phyloP scores from a whole-genome alignment of 1,140 invertebrate genomes.

The Pissodes strobi region DNA sequence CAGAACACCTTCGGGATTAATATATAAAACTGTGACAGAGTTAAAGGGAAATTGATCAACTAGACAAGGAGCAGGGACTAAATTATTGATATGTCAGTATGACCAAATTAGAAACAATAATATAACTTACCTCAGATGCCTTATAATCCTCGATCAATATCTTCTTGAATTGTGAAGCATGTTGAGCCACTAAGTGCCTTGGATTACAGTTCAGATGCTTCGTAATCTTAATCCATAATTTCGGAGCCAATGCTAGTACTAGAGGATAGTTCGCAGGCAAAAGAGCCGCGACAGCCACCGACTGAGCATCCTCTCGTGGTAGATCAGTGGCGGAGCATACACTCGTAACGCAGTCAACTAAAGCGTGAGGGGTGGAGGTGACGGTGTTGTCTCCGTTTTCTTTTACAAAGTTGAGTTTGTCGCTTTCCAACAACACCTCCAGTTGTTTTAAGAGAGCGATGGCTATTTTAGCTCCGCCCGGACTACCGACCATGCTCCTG shows the following conservation, averaged over 20 bases:
- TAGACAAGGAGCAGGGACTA: too few relatives aligned
- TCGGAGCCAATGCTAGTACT: slow-evolving; percentile 59
- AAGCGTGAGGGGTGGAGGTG: slow-evolving; percentile 36
- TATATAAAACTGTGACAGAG: too few relatives aligned
- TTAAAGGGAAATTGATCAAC: too few relatives aligned
- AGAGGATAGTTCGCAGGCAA: slow-evolving; percentile 71
- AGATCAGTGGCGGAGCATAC: slow-evolving; percentile 60
- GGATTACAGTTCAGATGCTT: slow-evolving; percentile 63
- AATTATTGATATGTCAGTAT: too few relatives aligned
- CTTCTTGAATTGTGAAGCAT: slow-evolving; percentile 62
- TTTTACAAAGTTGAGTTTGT: slow-evolving; percentile 57
- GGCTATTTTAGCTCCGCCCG: slow-evolving; percentile 55
- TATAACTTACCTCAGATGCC: slow-evolving; percentile 58
- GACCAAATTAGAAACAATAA: too few relatives aligned
- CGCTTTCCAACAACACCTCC: slow-evolving; percentile 60
- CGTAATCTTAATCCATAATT: slow-evolving; percentile 67
- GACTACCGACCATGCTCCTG: slow-evolving; percentile 48
- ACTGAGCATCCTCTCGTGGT: slow-evolving; percentile 58
- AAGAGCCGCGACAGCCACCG: slow-evolving; percentile 65
- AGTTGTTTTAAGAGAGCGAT: slow-evolving; percentile 66
- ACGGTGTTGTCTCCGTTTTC: slow-evolving; percentile 31
- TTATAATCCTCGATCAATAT: slow-evolving; percentile 66
- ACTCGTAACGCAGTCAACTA: slow-evolving; percentile 58
- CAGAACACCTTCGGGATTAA: too few relatives aligned
- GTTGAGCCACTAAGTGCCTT: slow-evolving; percentile 61